Base-by-base conservation (phyloP, 2,113 vertebrate genomes). In the Felis catus region DNA sequence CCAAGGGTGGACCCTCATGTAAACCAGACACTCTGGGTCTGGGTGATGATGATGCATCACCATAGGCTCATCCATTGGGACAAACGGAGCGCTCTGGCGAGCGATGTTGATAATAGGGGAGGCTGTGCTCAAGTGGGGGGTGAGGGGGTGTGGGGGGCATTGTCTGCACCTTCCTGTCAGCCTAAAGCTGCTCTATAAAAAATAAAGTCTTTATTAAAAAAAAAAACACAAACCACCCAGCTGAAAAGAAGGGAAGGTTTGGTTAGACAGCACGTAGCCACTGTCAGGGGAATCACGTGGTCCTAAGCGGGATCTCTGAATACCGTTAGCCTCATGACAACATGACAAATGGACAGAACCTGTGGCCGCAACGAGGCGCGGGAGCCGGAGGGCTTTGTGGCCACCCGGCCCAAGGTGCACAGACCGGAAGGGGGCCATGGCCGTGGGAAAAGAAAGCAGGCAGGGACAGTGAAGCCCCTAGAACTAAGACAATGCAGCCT, bases 381-480 rank as follows among this genome's bases (percentile, higher is more conserved):
- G 31, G 18, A 45, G n/a, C 15, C 12, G 4, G 29, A 86, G 41
- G 33, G 27, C 1, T 10, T 11, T 14, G 39, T 7, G 33, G 18
- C 7, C 1, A 36, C 7, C 6, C 84, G 1, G 58, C 39, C 12
- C 10, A 8, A 5, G 63, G 25, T 0, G 1, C 31, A 13, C 0
- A 61, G 48, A 33, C 61, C 58, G 10, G 5, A 39, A 27, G 4
- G 1, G 16, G n/a, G 33, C 13, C 8, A 2, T 3, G 63, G 23
- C 16, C 31, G 0, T 2, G 19, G 53, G 11, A 83, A 70, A 15
- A 48, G 39, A 29, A n/a, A 29, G 78, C 41, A 14, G 2, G 5
- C 4, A 12, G 18, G 19, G n/a, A 13, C 31, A 55, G 21, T 1
- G 48, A 51, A 79, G 16, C 5, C 2, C 7, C 5, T 1, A 1